Conservation (phyloP, 1,140 invertebrate species). For the Pseudoatta argentina region DNA sequence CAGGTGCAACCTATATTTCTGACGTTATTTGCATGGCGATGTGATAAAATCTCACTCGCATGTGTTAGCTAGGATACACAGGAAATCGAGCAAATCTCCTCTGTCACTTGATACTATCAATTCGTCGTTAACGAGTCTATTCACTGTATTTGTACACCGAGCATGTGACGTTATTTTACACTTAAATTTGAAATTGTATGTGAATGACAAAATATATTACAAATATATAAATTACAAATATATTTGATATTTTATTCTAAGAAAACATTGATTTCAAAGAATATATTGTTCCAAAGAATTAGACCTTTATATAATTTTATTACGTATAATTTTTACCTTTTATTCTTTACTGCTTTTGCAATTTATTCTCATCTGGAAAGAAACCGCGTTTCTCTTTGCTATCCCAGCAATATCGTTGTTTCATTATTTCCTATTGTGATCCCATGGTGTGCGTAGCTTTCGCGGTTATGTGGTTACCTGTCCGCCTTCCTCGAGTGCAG, state of each 20-base stretch:
- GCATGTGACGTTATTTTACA: background rate
- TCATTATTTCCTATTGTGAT: slow-evolving; percentile 57
- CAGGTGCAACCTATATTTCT: slow-evolving; percentile 46
- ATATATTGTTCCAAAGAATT: background rate
- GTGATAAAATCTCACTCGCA: slow-evolving; percentile 57
- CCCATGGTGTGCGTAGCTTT: slow-evolving; percentile 33
- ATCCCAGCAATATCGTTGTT: slow-evolving; percentile 29
- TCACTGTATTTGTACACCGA: background rate
- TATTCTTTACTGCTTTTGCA: background rate
- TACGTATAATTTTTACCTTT: background rate
- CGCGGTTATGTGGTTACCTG: slow-evolving; percentile 49
- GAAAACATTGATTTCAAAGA: background rate
- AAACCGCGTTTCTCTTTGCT: background rate
- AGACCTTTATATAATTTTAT: background rate
- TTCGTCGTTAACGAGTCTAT: slow-evolving; percentile 57
- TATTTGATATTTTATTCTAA: background rate
- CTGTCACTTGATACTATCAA: slow-evolving; percentile 46
- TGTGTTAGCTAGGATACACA: slow-evolving; percentile 38
- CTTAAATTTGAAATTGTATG: background rate
- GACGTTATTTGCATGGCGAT: slow-evolving; percentile 47
- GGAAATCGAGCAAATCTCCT: slow-evolving; percentile 48
- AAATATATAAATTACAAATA: background rate
- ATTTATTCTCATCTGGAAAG: slow-evolving; percentile 27
- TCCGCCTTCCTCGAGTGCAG: slow-evolving; percentile 40
- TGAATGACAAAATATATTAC: background rate